Conservation (phyloP, 2,797 vertebrate genomes). For the Liparis tanakae region DNA sequence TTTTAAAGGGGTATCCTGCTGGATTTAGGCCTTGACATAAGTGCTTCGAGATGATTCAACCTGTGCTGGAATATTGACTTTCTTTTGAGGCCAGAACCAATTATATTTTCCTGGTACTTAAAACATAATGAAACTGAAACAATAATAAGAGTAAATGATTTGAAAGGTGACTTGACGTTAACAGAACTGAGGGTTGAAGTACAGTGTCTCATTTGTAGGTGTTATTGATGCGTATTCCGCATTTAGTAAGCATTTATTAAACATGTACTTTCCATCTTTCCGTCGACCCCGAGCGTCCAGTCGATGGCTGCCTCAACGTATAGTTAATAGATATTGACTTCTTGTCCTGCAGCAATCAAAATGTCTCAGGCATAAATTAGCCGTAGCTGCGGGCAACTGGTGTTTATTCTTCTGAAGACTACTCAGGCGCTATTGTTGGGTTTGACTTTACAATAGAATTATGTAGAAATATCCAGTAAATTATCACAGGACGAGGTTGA, state of each 20-base stretch:
- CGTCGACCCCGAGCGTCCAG: background rate
- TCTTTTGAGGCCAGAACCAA: background rate
- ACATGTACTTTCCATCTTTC: background rate
- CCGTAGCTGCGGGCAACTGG: background rate
- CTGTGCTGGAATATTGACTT: background rate
- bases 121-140: conserved; percentile 4
- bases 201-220: background rate
- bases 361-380: background rate
- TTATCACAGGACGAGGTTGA: background rate
- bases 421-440: background rate
- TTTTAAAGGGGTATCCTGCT: background rate
- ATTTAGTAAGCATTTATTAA: background rate
- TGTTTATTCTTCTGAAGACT: conserved; percentile 1
- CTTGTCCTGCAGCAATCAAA: background rate
- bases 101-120: conserved; percentile 4
- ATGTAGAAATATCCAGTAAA: background rate
- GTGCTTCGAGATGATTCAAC: conserved; percentile 13
- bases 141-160: background rate
- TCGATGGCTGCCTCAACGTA: background rate
- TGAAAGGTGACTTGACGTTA: background rate
- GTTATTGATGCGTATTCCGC: background rate
- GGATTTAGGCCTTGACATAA: conserved; percentile 7
- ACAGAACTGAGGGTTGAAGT: background rate
- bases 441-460: background rate
- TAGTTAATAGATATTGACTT: background rate